Conservation (phyloP, 2,797 vertebrate species). For the Mormyrops boulengeri region DNA sequence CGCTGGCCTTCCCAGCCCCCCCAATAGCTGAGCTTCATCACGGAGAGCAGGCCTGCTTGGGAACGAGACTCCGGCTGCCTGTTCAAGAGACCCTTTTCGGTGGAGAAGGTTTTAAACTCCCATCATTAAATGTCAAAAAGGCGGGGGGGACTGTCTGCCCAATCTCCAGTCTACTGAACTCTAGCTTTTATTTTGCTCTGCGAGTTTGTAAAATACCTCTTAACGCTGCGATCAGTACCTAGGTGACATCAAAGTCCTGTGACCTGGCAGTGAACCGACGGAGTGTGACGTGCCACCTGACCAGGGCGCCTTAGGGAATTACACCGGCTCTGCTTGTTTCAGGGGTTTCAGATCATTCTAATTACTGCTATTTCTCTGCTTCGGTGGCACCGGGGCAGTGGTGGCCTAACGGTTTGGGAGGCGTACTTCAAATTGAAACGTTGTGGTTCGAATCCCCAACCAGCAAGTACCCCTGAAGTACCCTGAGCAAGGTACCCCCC, state of each 20-base stretch:
- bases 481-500: too few species aligned
- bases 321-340: neutral
- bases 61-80: neutral
- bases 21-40: neutral
- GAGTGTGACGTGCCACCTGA: neutral
- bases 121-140: neutral
- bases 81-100: neutral
- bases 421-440: too few species aligned
- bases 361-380: neutral
- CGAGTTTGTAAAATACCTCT: neutral
- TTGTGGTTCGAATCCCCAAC: too few species aligned
- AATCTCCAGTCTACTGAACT: neutral
- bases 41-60: neutral
- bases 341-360: neutral
- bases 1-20: neutral
- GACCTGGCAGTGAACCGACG: neutral
- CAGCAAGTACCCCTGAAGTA: too few species aligned
- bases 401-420: too few species aligned
- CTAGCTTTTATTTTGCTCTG: neutral
- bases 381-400: neutral
- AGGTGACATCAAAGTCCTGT: neutral
- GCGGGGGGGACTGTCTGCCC: neutral
- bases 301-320: neutral
- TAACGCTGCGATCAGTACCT: neutral
- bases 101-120: neutral